These are phyloP conservation scores for Camponotus fellah DNA, from an alignment of 2,888 invertebrate genomes.

Conservation along the genomic window DNA sequence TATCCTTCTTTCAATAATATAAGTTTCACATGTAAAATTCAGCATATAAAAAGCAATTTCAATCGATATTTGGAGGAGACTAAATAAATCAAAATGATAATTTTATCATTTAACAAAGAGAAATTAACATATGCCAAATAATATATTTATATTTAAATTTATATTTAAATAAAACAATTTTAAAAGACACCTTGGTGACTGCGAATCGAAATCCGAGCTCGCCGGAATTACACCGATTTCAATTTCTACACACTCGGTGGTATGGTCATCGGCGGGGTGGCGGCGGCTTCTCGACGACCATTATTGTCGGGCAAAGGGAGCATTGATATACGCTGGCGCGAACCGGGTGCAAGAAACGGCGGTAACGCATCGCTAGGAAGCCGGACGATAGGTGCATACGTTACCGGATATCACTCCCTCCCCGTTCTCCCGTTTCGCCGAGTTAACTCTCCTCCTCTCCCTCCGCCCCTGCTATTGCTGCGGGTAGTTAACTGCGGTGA, in stretches of 20 bases:
- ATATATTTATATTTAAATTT: too few species aligned
- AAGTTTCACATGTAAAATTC: neutral
- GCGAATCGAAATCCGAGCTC: constrained; percentile 12
- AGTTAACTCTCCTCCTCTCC: constrained; percentile 61
- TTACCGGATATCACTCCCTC: constrained; percentile 67
- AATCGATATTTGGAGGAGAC: neutral
- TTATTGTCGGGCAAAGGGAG: constrained; percentile 66
- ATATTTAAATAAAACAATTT: neutral
- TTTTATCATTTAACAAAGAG: neutral
- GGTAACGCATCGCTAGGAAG: constrained; percentile 81
- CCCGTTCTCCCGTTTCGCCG: constrained; percentile 65
- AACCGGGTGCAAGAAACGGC: constrained; percentile 72
- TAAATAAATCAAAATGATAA: neutral
- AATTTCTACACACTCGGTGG: neutral
- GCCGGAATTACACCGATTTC: constrained; percentile 35
- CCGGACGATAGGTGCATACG: constrained; percentile 78
- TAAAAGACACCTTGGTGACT: neutral
- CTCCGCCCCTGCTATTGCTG: constrained; percentile 53
- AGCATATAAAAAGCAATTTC: neutral
- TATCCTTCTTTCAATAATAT: too few species aligned
- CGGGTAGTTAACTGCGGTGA: constrained; percentile 76
- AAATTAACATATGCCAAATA: neutral
- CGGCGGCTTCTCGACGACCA: constrained; percentile 26
- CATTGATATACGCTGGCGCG: constrained; percentile 76
- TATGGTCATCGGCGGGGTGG: constrained; percentile 9